Conservation (phyloP, 2,113 vertebrate species). For the Plotosus lineatus region DNA sequence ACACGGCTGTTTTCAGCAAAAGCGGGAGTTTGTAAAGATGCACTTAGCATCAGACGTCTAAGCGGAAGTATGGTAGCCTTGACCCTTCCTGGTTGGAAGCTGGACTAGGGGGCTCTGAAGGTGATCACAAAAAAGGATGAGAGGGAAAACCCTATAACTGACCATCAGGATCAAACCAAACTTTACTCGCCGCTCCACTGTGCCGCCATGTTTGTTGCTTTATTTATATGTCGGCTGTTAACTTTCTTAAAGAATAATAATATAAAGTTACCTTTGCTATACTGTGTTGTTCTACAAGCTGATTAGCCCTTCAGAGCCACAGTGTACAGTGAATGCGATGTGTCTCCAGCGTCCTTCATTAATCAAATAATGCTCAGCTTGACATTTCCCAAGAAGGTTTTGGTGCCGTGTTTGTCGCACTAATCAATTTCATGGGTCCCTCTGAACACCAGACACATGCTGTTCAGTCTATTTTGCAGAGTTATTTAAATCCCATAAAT, state of each 20-base stretch:
- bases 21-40: not conserved
- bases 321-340: not conserved
- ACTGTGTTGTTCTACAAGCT: not conserved
- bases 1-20: not conserved
- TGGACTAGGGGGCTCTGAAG: not conserved
- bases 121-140: not conserved
- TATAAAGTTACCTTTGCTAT: not conserved
- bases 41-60: not conserved
- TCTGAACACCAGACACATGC: slow-evolving; percentile 57
- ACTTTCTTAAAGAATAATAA: too few relatives aligned
- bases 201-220: not conserved
- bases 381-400: slow-evolving; percentile 43
- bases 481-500: slow-evolving; percentile 66
- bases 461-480: slow-evolving; percentile 60
- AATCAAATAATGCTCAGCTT: slow-evolving; percentile 53
- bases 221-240: not conserved
- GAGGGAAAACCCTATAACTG: not conserved
- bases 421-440: slow-evolving; percentile 57
- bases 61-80: not conserved
- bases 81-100: not conserved
- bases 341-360: slow-evolving; percentile 50
- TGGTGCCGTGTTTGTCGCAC: slow-evolving; percentile 31
- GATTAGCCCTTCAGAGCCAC: not conserved
- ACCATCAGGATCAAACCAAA: not conserved
- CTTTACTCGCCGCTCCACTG: not conserved